Base-by-base conservation (phyloP, 2,888 invertebrate species). In the Acronicta alni region DNA sequence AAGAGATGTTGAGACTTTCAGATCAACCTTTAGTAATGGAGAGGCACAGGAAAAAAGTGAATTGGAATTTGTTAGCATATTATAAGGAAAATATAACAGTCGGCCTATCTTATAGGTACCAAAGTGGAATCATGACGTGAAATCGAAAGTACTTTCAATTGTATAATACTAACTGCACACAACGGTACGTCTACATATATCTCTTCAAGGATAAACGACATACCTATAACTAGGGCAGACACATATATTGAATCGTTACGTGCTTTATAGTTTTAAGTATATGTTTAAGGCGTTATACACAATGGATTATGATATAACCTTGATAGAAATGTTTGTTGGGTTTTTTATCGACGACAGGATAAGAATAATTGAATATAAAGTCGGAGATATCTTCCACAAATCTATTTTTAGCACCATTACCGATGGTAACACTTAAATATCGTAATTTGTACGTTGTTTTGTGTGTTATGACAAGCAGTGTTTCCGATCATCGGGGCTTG, bases 121-220 rank as follows among this genome's bases (percentile, higher is more conserved):
- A 35, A 6, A 6, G n/a, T n/a, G 35, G 6, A 35, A 7, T 35
- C 15, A 38, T 30, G 35, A 8, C 17, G 37, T 38, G 2, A 38
- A 53, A 59, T 55, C 41, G 39, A 62, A 71, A 63, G 57, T 62
- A 63, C 45, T 66, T 66, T 71, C 62, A 32, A 51, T 66, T 65
- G 38, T 52, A 45, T n/a, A 39, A 26, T 23, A n/a, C n/a, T 38
- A 6, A n/a, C 20, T 49, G n/a, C 30, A 49, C 39, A 8, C 14
- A 37, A n/a, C n/a, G n/a, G 1, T 54, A 30, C 15, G n/a, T n/a
- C n/a, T 38, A 17, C 35, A 0, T 4, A 32, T 51, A 39, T 26
- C 41, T 53, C 30, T 47, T 49, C 67, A 72, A 69, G 73, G 68
- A 69, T 60, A 47, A 26, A 12, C 12, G 14, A 47, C 32, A 18